Evolutionary conservation across 2,888 invertebrate species (phyloP).

Genomic region (Apamea anceps): DNA sequence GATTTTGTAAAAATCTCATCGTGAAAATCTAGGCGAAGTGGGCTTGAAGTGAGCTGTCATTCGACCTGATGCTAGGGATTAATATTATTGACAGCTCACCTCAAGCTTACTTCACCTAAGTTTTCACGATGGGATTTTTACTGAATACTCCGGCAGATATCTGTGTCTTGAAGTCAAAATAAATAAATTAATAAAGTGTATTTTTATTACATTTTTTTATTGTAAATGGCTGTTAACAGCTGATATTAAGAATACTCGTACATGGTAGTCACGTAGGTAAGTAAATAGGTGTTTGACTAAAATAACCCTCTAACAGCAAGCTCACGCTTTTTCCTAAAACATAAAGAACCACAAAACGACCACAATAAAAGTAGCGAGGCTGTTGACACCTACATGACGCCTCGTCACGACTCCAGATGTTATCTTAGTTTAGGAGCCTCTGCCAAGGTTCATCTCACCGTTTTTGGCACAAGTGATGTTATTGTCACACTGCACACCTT

Average conservation of each 20-base stretch:
- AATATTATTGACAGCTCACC: too few species aligned
- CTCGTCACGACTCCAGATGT: constrained; percentile 42
- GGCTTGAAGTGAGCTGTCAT: too few species aligned
- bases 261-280: background rate
- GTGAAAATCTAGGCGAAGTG: too few species aligned
- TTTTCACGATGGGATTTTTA: too few species aligned
- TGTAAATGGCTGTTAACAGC: background rate
- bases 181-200: background rate
- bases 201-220: background rate
- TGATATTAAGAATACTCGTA: background rate
- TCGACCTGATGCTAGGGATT: too few species aligned
- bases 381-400: constrained; percentile 48
- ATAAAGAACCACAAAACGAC: constrained; percentile 32
- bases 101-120: too few species aligned
- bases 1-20: too few species aligned
- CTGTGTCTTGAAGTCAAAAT: too few species aligned
- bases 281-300: background rate
- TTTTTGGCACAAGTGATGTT: constrained; percentile 44
- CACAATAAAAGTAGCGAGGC: constrained; percentile 33
- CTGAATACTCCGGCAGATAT: too few species aligned
- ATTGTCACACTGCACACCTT: background rate
- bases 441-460: constrained; percentile 45
- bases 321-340: constrained; percentile 40
- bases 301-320: background rate
- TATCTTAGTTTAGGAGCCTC: constrained; percentile 38